Percentiles rank a stretch among this genome's conserved stretches.
Conservation (phyloP, 2,888 invertebrate species). For the Andrena trimmerana region DNA sequence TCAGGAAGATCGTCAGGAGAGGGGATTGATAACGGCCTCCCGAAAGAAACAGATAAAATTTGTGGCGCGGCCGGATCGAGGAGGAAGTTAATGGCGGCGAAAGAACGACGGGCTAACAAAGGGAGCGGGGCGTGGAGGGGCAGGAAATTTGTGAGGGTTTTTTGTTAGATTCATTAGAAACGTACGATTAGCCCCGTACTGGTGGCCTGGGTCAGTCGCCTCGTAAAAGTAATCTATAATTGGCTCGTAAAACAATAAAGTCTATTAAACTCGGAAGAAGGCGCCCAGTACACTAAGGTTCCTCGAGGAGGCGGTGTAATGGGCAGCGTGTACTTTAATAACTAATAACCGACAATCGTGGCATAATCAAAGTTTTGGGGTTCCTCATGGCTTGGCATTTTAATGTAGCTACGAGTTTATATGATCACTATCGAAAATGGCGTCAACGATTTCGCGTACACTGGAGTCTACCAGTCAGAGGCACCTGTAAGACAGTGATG, state of each 20-base stretch:
- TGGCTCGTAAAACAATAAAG: constrained; percentile 83
- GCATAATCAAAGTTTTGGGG: constrained; percentile 59
- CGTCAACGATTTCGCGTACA: background rate
- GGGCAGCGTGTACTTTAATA: constrained; percentile 65
- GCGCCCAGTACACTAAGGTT: constrained; percentile 47
- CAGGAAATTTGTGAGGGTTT: constrained; percentile 70
- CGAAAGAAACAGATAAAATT: constrained; percentile 54
- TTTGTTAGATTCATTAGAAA: constrained; percentile 77
- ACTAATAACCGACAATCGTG: constrained; percentile 73
- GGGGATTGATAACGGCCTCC: constrained; percentile 37
- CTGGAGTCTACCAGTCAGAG: background rate
- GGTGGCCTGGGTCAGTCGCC: constrained; percentile 61
- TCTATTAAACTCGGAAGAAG: constrained; percentile 75
- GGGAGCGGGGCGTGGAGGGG: constrained; percentile 8
- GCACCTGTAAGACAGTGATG: too few species aligned
- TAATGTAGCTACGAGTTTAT: constrained; percentile 51
- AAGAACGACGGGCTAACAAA: constrained; percentile 21
- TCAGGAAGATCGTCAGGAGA: constrained; percentile 8
- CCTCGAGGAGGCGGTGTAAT: constrained; percentile 71
- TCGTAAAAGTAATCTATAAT: constrained; percentile 83
- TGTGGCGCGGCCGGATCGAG: constrained; percentile 62
- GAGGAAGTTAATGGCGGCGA: constrained; percentile 67
- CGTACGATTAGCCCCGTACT: constrained; percentile 63
- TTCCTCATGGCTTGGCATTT: constrained; percentile 37
- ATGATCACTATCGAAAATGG: constrained; percentile 25